Base-by-base conservation (phyloP, 2,113 vertebrate species). In the Pluvianellus socialis region DNA sequence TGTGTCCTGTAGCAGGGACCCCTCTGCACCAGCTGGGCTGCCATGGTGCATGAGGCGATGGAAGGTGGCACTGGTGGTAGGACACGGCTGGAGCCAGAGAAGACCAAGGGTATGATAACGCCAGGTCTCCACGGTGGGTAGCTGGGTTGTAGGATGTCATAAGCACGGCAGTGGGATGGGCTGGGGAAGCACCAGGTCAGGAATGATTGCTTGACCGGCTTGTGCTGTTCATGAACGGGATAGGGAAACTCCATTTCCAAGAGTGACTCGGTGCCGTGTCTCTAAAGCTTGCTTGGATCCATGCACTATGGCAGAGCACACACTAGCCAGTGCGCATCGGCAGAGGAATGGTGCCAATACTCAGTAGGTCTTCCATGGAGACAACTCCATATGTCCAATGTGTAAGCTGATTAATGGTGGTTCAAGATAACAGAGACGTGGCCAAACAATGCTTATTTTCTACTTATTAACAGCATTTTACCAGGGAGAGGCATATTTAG, bases 1-100 rank as follows among this genome's bases (percentile, higher is more conserved):
- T 12, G 55, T 13, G 30, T 55, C 32, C 55, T 0, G 0, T 45
- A 50, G 11, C 15, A 44, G 35, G 42, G 35, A 50, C n/a, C 32
- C 9, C 49, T 77, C 12, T 56, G 30, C 30, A 74, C 80, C 32
- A 10, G 18, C 22, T 42, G 45, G 80, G 52, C 28, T 70, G 12
- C 5, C 1, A 7, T 53, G 16, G 47, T 71, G n/a, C 10, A 2
- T 50, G 49, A 45, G 38, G 42, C 0, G 4, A 6, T 49, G 80
- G 33, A 83, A 56, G 33, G 23, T 28, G 50, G 33, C 62, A 56
- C 30, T 58, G 67, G 38, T 18, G 44, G 18, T 26, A 68, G 63
- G 38, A 28, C 42, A 35, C 4, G 12, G 63, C 52, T 79, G 42
- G 38, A 75, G 47, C 38, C 47, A 58, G 33, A 27, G 20, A 62